Conservation (phyloP, 1,140 invertebrate genomes). For the Eulimnadia texana region DNA sequence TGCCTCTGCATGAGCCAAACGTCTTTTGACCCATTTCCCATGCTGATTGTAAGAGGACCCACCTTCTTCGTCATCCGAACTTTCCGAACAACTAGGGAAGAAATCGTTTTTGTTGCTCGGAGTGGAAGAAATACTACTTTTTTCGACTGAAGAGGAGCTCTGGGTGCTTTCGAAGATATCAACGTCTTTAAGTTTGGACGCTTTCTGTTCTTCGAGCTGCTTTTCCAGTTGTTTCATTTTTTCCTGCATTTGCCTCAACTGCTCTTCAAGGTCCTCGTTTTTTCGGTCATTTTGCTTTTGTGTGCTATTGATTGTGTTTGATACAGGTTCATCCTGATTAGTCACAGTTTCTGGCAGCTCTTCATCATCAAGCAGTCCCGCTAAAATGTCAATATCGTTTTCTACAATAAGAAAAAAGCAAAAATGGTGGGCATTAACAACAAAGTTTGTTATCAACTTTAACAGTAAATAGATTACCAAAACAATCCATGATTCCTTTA, state of each 20-base stretch:
- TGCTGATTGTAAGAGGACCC: not conserved
- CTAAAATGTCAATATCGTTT: constrained; percentile 2
- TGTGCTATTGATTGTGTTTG: no score
- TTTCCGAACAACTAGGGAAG: constrained; percentile 6
- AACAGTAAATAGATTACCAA: not conserved
- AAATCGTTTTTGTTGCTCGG: not conserved
- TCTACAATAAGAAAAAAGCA: not conserved
- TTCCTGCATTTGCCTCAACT: not conserved
- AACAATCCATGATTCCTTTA: not conserved
- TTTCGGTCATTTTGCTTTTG: no score
- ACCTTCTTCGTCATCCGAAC: constrained; percentile 1
- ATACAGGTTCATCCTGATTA: not conserved
- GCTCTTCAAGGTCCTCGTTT: not conserved
- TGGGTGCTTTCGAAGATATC: not conserved
- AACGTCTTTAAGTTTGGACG: not conserved
- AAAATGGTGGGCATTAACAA: not conserved
- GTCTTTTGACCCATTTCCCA: constrained; percentile 7
- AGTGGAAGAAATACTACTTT: not conserved
- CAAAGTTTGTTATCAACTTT: not conserved
- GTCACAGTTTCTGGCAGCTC: not conserved
- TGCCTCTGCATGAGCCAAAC: not conserved
- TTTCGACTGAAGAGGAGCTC: no score
- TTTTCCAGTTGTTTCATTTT: not conserved
- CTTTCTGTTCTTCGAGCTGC: not conserved
- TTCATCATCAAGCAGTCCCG: constrained; percentile 3